Conservation (phyloP, 2,113 vertebrate genomes). For the Rhodinocichla rosea region DNA sequence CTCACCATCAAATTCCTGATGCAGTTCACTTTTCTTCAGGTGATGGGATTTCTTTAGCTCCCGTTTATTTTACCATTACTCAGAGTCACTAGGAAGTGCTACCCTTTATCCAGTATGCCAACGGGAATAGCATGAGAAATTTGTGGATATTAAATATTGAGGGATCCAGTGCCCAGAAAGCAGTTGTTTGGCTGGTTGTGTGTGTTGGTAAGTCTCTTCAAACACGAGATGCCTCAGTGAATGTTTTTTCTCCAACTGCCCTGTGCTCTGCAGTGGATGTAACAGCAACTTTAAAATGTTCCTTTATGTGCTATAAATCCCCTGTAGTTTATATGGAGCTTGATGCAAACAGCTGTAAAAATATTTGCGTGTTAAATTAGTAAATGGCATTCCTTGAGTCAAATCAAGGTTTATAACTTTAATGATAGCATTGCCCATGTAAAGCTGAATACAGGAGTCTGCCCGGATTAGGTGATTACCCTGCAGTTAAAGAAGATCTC, state of each 20-base stretch:
- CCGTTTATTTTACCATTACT: accelerated
- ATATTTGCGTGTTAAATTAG: background rate
- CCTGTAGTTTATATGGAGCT: background rate
- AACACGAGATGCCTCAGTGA: background rate
- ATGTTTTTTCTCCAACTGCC: background rate
- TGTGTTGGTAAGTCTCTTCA: background rate
- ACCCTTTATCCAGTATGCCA: background rate
- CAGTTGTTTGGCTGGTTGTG: background rate
- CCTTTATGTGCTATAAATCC: background rate
- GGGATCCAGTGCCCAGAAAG: background rate
- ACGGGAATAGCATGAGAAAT: background rate
- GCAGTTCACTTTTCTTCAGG: background rate
- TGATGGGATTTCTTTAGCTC: constrained; percentile 1
- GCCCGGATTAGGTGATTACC: background rate
- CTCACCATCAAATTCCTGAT: background rate
- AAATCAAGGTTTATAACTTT: background rate
- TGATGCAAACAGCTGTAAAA: background rate
- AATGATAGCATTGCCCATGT: background rate
- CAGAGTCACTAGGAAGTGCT: background rate
- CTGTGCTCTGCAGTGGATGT: background rate
- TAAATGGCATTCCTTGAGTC: background rate
- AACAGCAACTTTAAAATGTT: background rate
- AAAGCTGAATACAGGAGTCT: background rate
- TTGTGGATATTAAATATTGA: background rate
- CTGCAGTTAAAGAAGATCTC: background rate